These are phyloP conservation scores for Rhinophrynus dorsalis DNA, from an alignment of 2,797 vertebrate genomes.

Conservation along the genomic window DNA sequence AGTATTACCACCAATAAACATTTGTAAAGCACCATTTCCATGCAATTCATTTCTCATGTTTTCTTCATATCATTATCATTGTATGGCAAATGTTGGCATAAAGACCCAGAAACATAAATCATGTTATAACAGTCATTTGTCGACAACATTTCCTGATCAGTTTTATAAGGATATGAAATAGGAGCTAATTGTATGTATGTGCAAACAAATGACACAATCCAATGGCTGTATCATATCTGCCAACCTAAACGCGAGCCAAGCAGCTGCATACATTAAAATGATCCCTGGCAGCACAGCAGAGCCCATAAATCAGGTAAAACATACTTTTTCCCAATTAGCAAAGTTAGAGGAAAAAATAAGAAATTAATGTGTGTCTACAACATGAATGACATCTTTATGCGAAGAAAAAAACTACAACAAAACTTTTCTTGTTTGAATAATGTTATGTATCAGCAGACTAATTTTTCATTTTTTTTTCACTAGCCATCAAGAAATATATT, in stretches of 20 bases:
- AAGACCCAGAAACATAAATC: slow-evolving; percentile 61
- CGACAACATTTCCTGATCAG: slow-evolving; percentile 57
- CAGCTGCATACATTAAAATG: slow-evolving; percentile 76
- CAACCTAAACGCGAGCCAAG: slow-evolving; percentile 73
- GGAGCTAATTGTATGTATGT: slow-evolving; percentile 71
- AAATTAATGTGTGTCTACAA: slow-evolving; percentile 68
- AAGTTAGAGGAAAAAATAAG: slow-evolving; percentile 60
- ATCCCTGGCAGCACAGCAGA: slow-evolving; percentile 68
- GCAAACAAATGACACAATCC: slow-evolving; percentile 80
- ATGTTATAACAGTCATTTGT: slow-evolving; percentile 58
- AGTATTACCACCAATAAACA: background rate
- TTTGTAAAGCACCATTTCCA: background rate
- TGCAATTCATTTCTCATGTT: background rate
- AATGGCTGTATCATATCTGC: slow-evolving; percentile 72
- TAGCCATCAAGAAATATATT: no score
- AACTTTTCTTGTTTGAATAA: slow-evolving; percentile 34
- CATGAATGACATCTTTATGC: slow-evolving; percentile 62
- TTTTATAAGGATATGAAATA: slow-evolving; percentile 64
- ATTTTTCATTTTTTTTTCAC: background rate
- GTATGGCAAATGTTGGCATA: slow-evolving; percentile 55
- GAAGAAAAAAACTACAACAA: slow-evolving; percentile 51
- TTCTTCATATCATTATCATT: slow-evolving; percentile 57
- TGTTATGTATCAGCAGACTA: background rate
- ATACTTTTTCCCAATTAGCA: no score
- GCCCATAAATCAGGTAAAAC: slow-evolving; percentile 74